phyloP scores from a whole-genome alignment of 2,888 invertebrate species.

The Microchrysa polita region DNA sequence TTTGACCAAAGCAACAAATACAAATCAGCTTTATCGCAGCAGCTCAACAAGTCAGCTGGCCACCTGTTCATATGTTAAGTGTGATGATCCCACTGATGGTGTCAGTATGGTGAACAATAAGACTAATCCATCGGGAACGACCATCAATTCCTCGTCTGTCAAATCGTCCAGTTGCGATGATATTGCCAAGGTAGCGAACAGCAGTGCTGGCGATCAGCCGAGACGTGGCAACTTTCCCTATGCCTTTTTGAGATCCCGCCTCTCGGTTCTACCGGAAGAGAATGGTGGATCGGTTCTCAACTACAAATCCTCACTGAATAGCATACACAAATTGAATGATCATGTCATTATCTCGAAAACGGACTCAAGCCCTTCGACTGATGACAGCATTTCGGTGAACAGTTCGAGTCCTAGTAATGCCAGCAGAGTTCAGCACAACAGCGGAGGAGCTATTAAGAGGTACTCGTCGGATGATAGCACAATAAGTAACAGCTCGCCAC shows the following conservation, averaged over 20 bases:
- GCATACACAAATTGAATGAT: slow-evolving; percentile 51
- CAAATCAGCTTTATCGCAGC: slow-evolving; percentile 70
- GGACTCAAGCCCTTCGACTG: slow-evolving; percentile 47
- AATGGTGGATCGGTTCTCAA: slow-evolving; percentile 68
- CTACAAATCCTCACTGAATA: slow-evolving; percentile 59
- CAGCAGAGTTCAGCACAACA: slow-evolving; percentile 52
- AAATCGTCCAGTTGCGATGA: slow-evolving; percentile 80
- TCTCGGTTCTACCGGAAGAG: slow-evolving; percentile 82
- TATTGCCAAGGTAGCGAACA: slow-evolving; percentile 70
- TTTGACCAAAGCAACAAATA: slow-evolving; percentile 58
- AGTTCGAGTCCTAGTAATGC: slow-evolving; percentile 57
- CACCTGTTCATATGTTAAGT: slow-evolving; percentile 74
- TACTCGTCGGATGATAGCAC: slow-evolving; percentile 60
- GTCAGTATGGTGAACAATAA: slow-evolving; percentile 71
- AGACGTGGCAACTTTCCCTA: slow-evolving; percentile 79
- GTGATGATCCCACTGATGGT: slow-evolving; percentile 83
- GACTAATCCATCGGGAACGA: slow-evolving; percentile 59
- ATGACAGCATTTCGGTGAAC: slow-evolving; percentile 56
- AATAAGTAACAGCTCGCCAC: slow-evolving; percentile 60
- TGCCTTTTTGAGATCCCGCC: slow-evolving; percentile 78
- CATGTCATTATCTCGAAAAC: slow-evolving; percentile 42
- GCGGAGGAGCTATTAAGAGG: slow-evolving; percentile 56
- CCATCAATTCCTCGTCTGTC: slow-evolving; percentile 61
- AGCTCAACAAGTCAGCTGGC: slow-evolving; percentile 82
- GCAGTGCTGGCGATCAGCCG: slow-evolving; percentile 59